Evolutionary conservation across 37 sponge, comb jelly and placozoan species (phyloP).

Genomic region (Aplysina aerophoba): DNA sequence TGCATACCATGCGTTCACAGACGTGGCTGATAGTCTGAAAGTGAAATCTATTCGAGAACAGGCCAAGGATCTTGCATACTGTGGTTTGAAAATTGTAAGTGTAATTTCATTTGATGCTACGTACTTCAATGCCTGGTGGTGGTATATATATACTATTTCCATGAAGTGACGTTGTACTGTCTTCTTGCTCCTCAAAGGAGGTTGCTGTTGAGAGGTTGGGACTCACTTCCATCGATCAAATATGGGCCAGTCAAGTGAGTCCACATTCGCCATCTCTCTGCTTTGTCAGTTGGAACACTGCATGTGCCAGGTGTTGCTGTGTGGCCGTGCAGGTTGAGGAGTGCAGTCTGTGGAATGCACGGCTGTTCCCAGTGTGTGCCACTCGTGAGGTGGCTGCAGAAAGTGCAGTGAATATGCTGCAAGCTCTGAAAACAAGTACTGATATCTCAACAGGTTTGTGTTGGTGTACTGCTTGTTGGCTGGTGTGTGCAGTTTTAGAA

Average conservation of each 20-base stretch:
- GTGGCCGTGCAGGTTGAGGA: not conserved
- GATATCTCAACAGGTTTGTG: not conserved
- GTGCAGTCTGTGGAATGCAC: conserved; percentile 65
- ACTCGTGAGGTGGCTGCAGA: conserved; percentile 41
- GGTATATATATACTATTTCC: too few species aligned
- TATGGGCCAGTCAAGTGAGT: too few species aligned
- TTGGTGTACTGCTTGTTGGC: not conserved
- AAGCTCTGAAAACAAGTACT: conserved; percentile 2
- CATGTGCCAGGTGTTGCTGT: not conserved
- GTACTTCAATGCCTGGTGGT: too few species aligned
- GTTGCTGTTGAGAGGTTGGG: too few species aligned
- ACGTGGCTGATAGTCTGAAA: too few species aligned
- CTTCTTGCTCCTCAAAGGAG: not conserved
- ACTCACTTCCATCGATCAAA: too few species aligned
- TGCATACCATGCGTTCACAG: too few species aligned
- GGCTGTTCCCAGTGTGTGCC: conserved; percentile 65
- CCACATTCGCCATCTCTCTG: not conserved
- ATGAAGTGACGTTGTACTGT: too few species aligned
- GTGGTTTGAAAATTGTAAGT: too few species aligned
- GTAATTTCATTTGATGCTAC: too few species aligned
- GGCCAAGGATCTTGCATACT: too few species aligned
- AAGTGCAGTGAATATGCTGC: conserved; percentile 48
- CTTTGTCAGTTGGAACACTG: not conserved
- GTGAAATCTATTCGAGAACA: too few species aligned
- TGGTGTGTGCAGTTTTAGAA: not conserved